phyloP scores from a whole-genome alignment of 2,888 invertebrate genomes.

The Tanypteryx hageni region DNA sequence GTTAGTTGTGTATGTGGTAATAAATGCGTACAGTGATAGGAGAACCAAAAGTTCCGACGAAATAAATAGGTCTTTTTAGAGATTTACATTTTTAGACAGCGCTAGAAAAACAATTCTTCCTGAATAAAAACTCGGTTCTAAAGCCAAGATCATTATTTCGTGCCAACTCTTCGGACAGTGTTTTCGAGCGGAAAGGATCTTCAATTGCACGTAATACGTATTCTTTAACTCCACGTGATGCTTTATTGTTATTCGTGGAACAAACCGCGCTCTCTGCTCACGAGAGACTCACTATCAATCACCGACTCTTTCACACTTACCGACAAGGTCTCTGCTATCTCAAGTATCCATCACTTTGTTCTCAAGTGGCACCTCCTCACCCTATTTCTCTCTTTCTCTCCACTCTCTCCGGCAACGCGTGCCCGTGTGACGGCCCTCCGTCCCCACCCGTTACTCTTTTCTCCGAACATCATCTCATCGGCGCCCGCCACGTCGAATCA shows the following conservation, averaged over 20 bases:
- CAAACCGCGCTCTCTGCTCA: background rate
- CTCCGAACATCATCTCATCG: constrained; percentile 23
- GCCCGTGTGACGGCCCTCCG: constrained; percentile 20
- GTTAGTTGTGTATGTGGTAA: too few relatives aligned
- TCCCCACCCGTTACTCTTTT: background rate
- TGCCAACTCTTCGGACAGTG: too few relatives aligned
- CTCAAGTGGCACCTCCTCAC: constrained; percentile 35
- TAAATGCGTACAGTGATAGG: too few relatives aligned
- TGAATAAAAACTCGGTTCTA: too few relatives aligned
- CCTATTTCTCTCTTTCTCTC: background rate
- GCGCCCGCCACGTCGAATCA: background rate
- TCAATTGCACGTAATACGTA: background rate
- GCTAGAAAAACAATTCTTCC: too few relatives aligned
- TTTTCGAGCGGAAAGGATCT: background rate
- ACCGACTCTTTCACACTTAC: constrained; percentile 56
- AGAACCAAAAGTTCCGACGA: too few relatives aligned
- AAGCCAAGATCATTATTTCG: too few relatives aligned
- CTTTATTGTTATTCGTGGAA: constrained; percentile 16
- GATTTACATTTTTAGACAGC: too few relatives aligned
- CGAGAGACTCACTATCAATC: constrained; percentile 37
- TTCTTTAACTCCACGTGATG: background rate
- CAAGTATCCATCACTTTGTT: constrained; percentile 54
- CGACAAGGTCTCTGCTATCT: constrained; percentile 48
- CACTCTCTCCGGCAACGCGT: constrained; percentile 16
- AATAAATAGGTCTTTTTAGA: too few relatives aligned